A percentile compares a stretch with the other conserved stretches of the same genome.
phyloP scores from a whole-genome alignment of 2,113 vertebrate genomes.

The Thunnus thynnus region DNA sequence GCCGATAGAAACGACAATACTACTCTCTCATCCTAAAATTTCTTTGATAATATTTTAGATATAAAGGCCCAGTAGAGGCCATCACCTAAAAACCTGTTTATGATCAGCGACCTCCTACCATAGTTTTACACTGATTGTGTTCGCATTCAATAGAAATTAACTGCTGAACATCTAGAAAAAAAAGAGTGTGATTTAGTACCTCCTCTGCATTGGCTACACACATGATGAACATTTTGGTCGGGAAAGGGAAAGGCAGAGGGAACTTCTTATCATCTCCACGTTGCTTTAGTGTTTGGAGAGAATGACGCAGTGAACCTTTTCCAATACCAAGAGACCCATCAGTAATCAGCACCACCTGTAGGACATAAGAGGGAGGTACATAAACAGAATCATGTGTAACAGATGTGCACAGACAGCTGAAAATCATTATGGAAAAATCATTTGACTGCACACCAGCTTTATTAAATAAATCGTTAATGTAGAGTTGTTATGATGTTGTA shows the following conservation, averaged over 20 bases:
- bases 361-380: conserved; percentile 41
- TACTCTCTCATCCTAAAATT: no score
- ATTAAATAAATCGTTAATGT: background rate
- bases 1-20: no score
- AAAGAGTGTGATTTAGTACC: conserved; percentile 81
- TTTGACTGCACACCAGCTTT: background rate
- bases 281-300: conserved; percentile 90
- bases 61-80: background rate
- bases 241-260: conserved; percentile 95
- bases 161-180: background rate
- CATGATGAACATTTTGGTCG: conserved; percentile 95
- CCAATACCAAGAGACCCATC: conserved; percentile 97
- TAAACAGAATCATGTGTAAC: conserved; percentile 11
- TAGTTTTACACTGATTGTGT: background rate
- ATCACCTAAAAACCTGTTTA: background rate
- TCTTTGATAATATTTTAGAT: no score
- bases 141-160: background rate
- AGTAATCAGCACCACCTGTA: conserved; percentile 95
- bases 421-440: background rate
- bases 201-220: conserved; percentile 97
- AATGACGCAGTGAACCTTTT: conserved; percentile 93
- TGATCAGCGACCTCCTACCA: background rate
- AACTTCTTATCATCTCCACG: conserved; percentile 93
- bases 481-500: background rate
- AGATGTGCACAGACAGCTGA: background rate